Base-by-base conservation (phyloP, 2,888 invertebrate genomes). In the Nomada goodeniana region DNA sequence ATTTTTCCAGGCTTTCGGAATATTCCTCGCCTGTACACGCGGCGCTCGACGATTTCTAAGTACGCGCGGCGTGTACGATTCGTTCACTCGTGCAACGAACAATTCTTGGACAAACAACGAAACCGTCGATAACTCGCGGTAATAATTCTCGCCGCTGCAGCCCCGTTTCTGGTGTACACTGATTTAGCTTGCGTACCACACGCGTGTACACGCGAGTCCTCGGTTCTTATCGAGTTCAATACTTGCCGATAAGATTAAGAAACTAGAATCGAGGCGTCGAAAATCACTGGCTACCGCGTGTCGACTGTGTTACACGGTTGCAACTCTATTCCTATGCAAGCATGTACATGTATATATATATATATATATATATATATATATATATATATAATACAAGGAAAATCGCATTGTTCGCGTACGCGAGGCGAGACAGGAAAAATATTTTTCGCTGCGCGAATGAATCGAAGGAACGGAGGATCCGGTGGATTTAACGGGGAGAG, bases 211-310 rank as follows among this genome's bases (percentile, higher is more conserved):
- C 23, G 44, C n/a, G 20, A 4, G 47, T 60, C 23, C 18, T 29
- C 20, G 20, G 15, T 23, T 15, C 70, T 70, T 70, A 70, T 70
- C 70, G 29, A 60, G 60, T 60, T 67, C 74, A 52, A 67, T 52
- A 67, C 67, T 50, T 42, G n/a, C 10, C 74, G 74, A 74, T 74
- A 74, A 74, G 74, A 74, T 74, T 74, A 74, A 60, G 67, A 64
- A 67, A 74, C 26, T 59, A 44, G 36, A 60, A 60, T 52, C 23
- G 36, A 36, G 44, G 1, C 50, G 13, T 42, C 20, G n/a, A 20
- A 23, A 55, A 55, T 55, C 55, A 20, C 3, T 47, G 47, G 47
- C 13, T 47, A 47, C 47, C 47, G 47, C 15, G 47, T 20, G n/a
- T 2, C 18, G n/a, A 7, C 4, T 15, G 18, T 18, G 18, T 50